Evolutionary conservation across 1,140 invertebrate genomes (phyloP), one percentile per base, ranked within the genome.

Genomic region (Hylyphantes graminicola): DNA sequence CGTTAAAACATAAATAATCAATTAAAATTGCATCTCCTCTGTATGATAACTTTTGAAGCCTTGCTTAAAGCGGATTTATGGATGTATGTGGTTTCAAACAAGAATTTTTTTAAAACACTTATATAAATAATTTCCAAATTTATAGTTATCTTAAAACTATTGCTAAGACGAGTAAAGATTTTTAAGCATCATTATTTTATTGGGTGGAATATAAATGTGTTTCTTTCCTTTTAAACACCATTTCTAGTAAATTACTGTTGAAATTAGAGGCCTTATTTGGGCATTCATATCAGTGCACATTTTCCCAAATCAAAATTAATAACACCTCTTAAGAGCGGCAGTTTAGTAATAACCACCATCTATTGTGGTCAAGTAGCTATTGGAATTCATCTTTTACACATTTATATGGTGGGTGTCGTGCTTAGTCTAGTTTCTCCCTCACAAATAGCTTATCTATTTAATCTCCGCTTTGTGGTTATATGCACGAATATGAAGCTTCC

Each of bases 221-320:
- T 51, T 17, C 10, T 51, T 53, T n/a, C 15, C 15, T 70, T 53
- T 10, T 7, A 2, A 17, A 7, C 68, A 15, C 51, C 51, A 53
- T 70, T 50, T 3, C 48, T 7, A 51, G 35, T 48, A 9, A 11
- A 17, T 17, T 8, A 53, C 19, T 19, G n/a, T 48, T 17, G 0
- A 2, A 59, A 12, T 21, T 4, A 35, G 48, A 67, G 48, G 5
- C 11, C 48, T 70, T 17, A 0, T 11, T 53, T 70, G 68, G 54
- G 50, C 35, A 50, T 35, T 35, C 68, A 70, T n/a, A 53, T 70
- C n/a, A 17, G 50, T 10, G 11, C 21, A 51, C 51, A 70, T 53
- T 19, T n/a, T 17, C 68, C 12, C 17, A 53, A 70, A 70, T 70
- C 68, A 21, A 54, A 70, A 70, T 70, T 70, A 70, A 70, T 70